Conservation (phyloP, 2,797 vertebrate genomes). For the Pteropus rufus region DNA sequence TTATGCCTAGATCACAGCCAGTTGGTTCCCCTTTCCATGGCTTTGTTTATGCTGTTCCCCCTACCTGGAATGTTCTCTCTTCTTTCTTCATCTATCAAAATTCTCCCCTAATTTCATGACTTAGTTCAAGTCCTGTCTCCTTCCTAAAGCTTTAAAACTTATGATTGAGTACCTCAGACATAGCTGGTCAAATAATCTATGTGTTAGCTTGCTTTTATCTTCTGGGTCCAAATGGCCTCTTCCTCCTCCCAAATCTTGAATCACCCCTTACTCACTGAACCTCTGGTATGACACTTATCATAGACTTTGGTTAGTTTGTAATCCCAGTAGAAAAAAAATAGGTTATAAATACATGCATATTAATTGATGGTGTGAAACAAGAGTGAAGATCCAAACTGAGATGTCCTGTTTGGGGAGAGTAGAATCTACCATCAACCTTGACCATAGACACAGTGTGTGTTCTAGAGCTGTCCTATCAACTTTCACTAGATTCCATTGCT, state of each 20-base stretch:
- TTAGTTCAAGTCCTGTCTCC: not conserved
- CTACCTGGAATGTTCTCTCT: not conserved
- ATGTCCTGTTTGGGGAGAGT: not conserved
- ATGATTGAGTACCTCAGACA: not conserved
- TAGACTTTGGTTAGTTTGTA: not conserved
- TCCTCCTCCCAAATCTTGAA: not conserved
- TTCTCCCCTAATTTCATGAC: not conserved
- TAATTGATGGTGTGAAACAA: not conserved
- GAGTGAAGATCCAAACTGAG: not conserved
- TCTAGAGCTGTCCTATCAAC: not conserved
- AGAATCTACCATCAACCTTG: not conserved
- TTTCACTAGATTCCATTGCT: not conserved
- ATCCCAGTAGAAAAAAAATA: not conserved
- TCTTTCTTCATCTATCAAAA: not conserved
- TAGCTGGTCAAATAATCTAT: not conserved
- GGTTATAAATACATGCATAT: not conserved
- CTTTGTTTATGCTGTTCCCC: not conserved
- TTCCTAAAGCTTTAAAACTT: not conserved
- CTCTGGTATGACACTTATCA: not conserved
- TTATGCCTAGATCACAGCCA: not conserved
- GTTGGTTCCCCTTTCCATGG: fast-evolving
- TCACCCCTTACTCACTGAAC: not conserved
- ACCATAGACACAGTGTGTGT: not conserved
- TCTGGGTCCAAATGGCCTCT: not conserved
- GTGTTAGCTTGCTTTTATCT: not conserved